Evolutionary conservation across 2,888 invertebrate genomes (phyloP).

Genomic region (Drosophila affinis): DNA sequence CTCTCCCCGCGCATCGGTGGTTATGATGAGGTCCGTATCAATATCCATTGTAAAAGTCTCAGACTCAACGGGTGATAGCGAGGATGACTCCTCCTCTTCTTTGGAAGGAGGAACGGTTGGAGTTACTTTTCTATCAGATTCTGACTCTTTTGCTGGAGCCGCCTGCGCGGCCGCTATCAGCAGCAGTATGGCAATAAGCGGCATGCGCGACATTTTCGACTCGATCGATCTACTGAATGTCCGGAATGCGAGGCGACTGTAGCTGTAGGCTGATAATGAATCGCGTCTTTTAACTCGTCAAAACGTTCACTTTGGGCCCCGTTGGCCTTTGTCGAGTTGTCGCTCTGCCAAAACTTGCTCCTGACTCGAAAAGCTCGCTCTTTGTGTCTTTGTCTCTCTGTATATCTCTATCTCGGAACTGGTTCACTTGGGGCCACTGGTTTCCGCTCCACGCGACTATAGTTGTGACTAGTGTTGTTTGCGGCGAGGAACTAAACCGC

Average conservation of each 20-base stretch:
- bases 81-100: slow-evolving; percentile 24
- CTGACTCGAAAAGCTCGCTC: slow-evolving; percentile 44
- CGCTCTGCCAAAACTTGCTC: slow-evolving; percentile 57
- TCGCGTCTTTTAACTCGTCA: slow-evolving; percentile 30
- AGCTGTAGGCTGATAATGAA: slow-evolving; percentile 58
- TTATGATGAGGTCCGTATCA: slow-evolving; percentile 49
- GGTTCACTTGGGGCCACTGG: slow-evolving; percentile 45
- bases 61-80: not conserved
- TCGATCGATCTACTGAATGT: slow-evolving; percentile 17
- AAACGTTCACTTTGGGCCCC: slow-evolving; percentile 67
- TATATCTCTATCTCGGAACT: slow-evolving; percentile 23
- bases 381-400: slow-evolving; percentile 12
- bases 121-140: slow-evolving; percentile 1
- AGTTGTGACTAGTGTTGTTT: slow-evolving; percentile 81
- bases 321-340: slow-evolving; percentile 41
- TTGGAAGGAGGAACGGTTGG: not conserved
- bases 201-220: slow-evolving; percentile 28
- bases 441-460: slow-evolving; percentile 50
- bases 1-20: slow-evolving; percentile 48
- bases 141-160: slow-evolving; percentile 20
- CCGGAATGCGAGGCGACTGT: slow-evolving; percentile 46
- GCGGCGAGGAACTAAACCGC: slow-evolving; percentile 82
- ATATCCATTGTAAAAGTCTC: slow-evolving; percentile 49
- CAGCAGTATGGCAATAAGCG: slow-evolving; percentile 14
- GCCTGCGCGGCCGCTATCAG: slow-evolving; percentile 15